These are phyloP conservation scores for Hydroisotoma schaefferi DNA, from an alignment of 2,888 invertebrate genomes.

Conservation along the genomic window DNA sequence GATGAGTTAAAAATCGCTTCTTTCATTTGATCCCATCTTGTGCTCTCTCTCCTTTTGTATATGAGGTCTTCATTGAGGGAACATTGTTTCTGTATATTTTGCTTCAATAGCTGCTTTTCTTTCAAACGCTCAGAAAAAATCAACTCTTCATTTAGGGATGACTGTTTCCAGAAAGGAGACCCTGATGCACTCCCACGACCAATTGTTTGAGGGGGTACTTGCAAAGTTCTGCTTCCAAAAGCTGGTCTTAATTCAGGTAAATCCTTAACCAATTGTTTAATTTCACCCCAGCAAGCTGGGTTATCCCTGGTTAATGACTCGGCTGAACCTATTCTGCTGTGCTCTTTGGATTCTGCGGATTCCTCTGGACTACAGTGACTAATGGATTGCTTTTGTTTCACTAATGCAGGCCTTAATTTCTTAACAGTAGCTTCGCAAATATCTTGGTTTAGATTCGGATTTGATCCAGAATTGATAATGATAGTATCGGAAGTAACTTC, in stretches of 20 bases:
- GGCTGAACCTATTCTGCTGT: conserved; percentile 55
- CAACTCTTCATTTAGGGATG: conserved; percentile 82
- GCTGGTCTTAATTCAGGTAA: conserved; percentile 62
- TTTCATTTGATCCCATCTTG: conserved; percentile 59
- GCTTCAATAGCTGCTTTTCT: conserved; percentile 73
- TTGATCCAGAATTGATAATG: conserved; percentile 5
- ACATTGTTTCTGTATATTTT: conserved; percentile 83
- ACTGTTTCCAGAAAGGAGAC: conserved; percentile 61
- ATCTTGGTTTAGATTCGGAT: conserved; percentile 9
- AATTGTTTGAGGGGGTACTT: conserved; percentile 57
- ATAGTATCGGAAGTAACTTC: neutral
- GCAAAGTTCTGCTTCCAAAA: neutral
- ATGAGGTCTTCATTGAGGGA: conserved; percentile 83
- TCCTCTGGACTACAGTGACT: conserved; percentile 50
- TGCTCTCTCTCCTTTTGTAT: conserved; percentile 52
- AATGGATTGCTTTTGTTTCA: conserved; percentile 81
- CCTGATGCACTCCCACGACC: conserved; percentile 6
- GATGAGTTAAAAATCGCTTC: conserved; percentile 71
- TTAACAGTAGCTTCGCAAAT: neutral
- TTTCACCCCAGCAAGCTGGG: conserved; percentile 57
- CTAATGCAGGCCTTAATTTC: conserved; percentile 61
- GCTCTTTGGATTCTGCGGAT: conserved; percentile 50
- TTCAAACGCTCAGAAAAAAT: conserved; percentile 80
- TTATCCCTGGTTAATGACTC: neutral
- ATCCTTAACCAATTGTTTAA: conserved; percentile 63